Base-by-base conservation (phyloP, 2,888 invertebrate genomes). In the Saturnia pavonia region DNA sequence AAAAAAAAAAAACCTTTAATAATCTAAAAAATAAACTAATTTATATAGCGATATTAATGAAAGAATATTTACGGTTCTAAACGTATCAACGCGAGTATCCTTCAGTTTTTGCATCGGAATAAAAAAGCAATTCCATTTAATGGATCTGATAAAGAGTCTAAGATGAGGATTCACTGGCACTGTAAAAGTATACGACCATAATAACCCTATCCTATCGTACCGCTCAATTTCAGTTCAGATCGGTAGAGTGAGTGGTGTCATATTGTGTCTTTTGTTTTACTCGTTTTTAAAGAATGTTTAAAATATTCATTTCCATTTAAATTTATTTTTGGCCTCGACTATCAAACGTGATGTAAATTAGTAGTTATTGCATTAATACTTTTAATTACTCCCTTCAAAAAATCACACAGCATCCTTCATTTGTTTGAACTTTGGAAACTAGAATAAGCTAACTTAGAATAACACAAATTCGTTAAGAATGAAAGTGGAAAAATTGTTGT, bases 121-220 rank as follows among this genome's bases (percentile, higher is more conserved):
- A 63, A 63, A 63, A 63, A 63, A 63, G 27, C 63, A 63, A 63
- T 63, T 63, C 63, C 63, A 63, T 25, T 27, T 63, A 63, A 63
- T 63, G 34, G 63, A 63, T 63, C 63, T 63, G 63, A 63, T 63
- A 63, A 63, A 63, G 63, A 63, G 34, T 63, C 34, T 34, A 34
- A 63, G 34, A 63, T 63, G 63, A 34, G 63, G 63, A 63, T 63
- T 63, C 63, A 63, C 63, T 63, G 63, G 19, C 63, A 63, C 63
- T 63, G 63, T 63, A 63, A 63, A 63, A 63, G 63, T 63, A 63
- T 63, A 63, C 63, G 63, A 63, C 63, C 63, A 63, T 63, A 63
- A 63, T 63, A 63, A 63, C 63, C 63, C 63, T 63, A 63, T 63
- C 63, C 63, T 63, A 63, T 63, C 63, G 63, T 34, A 63, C 63